Evolutionary conservation across 2,888 invertebrate species (phyloP), one percentile per base, ranked within the genome.

Genomic region (Sarcophaga caerulescens): DNA sequence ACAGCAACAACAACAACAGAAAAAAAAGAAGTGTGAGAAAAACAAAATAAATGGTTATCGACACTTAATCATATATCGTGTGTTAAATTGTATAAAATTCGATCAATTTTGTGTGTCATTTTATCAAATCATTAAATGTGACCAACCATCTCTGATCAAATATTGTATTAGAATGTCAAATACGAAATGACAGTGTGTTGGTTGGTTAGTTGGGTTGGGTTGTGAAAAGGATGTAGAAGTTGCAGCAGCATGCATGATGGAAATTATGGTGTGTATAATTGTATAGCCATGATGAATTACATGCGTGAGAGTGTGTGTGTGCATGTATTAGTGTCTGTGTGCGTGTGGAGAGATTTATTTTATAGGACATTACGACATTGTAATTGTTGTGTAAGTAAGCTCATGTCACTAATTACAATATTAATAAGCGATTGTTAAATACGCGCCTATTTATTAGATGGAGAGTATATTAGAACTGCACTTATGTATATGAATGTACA

Each of bases 341-440:
- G 44, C 19, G 62, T 23, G 66, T 45, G 5, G 0, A 14, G 14
- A 17, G 17, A 47, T 3, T 52, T 4, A 14, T 52, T 12, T 12
- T 80, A 47, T 69, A 57, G 47, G 10, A 60, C 75, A 69, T 74
- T 62, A 66, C 70, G 59, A 78, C 70, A 68, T 66, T 75, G 84
- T 81, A 84, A 87, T 87, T 87, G 71, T 66, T 84, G 74, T 84
- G 81, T 79, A 81, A 79, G 81, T 79, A 81, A 79, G 81, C 81
- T 74, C 81, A 84, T 78, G 75, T 84, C 74, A 76, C 78, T 79
- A 87, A 84, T 84, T 84, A 84, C 81, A 81, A 71, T 81, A 81
- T 77, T 79, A 79, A 84, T 79, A 78, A 63, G 74, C 79, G 57
- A 78, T 78, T 65, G 75, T 57, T 63, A 69, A 62, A 73, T 11